Conservation (phyloP, 2,888 invertebrate genomes). For the Brachyptera putata region DNA sequence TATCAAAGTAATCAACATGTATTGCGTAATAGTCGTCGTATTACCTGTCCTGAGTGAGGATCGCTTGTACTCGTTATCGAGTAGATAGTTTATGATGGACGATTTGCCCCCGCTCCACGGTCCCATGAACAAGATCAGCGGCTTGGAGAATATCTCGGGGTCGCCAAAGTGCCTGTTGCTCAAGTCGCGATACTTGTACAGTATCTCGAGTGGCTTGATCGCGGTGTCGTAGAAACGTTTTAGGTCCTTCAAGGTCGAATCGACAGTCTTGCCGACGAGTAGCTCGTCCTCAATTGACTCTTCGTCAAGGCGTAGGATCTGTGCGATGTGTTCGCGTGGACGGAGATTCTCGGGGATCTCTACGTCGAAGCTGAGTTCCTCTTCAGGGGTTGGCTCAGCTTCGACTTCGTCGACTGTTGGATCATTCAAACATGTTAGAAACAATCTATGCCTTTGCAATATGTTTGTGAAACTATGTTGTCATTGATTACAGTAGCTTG, state of each 20-base stretch:
- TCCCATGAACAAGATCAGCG: constrained; percentile 88
- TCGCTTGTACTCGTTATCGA: constrained; percentile 79
- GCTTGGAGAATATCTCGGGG: constrained; percentile 92
- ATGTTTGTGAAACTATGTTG: no score
- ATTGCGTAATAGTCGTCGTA: no score
- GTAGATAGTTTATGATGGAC: constrained; percentile 86
- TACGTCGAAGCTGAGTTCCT: constrained; percentile 56
- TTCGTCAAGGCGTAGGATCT: constrained; percentile 73
- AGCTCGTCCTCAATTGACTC: constrained; percentile 65
- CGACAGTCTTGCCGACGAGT: constrained; percentile 67
- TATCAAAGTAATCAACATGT: no score
- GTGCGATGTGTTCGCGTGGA: constrained; percentile 72
- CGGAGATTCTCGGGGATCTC: constrained; percentile 74
- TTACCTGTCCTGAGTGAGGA: constrained; percentile 83
- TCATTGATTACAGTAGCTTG: no score
- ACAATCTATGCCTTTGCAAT: no score
- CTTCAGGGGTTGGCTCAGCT: constrained; percentile 46
- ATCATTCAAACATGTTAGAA: no score
- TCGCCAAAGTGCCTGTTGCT: constrained; percentile 67
- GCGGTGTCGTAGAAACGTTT: constrained; percentile 80
- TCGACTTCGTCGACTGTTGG: constrained; percentile 48
- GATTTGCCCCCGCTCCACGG: constrained; percentile 97
- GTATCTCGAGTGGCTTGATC: constrained; percentile 83
- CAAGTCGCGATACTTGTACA: constrained; percentile 87
- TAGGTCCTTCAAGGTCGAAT: constrained; percentile 74